Conservation (phyloP, 2,888 invertebrate genomes). For the Caenorhabditis imperialis region DNA sequence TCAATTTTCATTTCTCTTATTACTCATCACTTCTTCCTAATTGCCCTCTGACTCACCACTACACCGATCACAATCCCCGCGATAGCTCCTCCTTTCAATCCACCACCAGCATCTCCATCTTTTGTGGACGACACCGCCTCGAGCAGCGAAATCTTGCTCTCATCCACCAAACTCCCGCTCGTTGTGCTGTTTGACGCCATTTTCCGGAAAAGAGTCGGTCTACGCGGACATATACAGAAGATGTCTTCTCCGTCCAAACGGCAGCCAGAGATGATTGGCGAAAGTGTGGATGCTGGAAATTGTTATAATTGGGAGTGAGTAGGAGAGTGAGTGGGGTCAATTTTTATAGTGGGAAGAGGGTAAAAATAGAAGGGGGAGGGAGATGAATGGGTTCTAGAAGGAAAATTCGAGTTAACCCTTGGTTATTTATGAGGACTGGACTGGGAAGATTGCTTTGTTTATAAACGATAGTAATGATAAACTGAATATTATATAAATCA, state of each 20-base stretch:
- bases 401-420: constrained; percentile 16
- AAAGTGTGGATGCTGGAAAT: constrained; percentile 62
- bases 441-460: constrained; percentile 17
- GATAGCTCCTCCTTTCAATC: constrained; percentile 68
- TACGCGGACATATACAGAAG: constrained; percentile 61
- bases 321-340: neutral
- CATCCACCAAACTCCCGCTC: constrained; percentile 8
- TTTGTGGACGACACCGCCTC: neutral
- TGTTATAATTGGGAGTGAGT: neutral
- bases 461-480: too few species aligned
- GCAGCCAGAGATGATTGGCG: constrained; percentile 65
- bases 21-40: constrained; percentile 1
- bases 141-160: constrained; percentile 6
- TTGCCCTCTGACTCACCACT: constrained; percentile 63
- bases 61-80: constrained; percentile 72
- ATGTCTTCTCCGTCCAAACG: constrained; percentile 60
- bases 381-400: constrained; percentile 7
- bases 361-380: constrained; percentile 1
- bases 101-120: constrained; percentile 8
- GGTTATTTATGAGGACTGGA: constrained; percentile 32
- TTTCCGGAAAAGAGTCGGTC: constrained; percentile 34
- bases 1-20: neutral
- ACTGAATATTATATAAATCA: too few species aligned
- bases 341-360: neutral
- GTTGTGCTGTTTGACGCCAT: constrained; percentile 42